A percentile compares a stretch with the other conserved stretches of the same genome.
Evolutionary conservation across 2,797 vertebrate species (phyloP).

Genomic region (Sebastes kiyomatsui): DNA sequence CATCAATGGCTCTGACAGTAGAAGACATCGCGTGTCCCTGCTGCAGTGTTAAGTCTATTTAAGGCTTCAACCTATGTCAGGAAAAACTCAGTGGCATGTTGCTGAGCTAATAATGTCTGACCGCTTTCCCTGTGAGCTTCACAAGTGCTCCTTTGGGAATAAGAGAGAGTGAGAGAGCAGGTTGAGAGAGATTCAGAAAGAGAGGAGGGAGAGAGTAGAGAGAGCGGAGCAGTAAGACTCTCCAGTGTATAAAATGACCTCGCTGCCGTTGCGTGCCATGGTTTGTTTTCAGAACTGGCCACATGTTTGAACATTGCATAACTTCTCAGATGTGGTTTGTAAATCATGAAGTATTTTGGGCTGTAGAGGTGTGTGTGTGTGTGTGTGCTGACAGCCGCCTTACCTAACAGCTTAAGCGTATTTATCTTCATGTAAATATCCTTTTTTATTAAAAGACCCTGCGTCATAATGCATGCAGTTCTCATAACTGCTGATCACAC

Average conservation of each 20-base stretch:
- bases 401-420: constrained; percentile 26
- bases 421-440: constrained; percentile 11
- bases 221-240: constrained; percentile 25
- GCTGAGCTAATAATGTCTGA: constrained; percentile 72
- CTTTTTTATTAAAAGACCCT: background rate
- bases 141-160: constrained; percentile 60
- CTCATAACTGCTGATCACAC: constrained; percentile 27
- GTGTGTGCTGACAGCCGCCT: constrained; percentile 26
- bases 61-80: constrained; percentile 58
- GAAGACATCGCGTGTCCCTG: constrained; percentile 33
- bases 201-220: constrained; percentile 4
- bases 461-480: background rate
- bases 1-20: constrained; percentile 45
- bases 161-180: constrained; percentile 4
- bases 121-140: constrained; percentile 54
- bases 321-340: constrained; percentile 77
- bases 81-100: constrained; percentile 64
- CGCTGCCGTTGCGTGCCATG: constrained; percentile 77
- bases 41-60: constrained; percentile 59
- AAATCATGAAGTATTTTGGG: constrained; percentile 74
- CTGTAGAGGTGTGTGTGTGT: constrained; percentile 36
- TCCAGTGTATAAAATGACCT: constrained; percentile 65
- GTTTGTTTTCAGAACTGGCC: constrained; percentile 79
- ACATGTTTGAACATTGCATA: constrained; percentile 82
- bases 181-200: constrained; percentile 7